Percentiles rank a stretch among this genome's conserved stretches.
phyloP scores from a whole-genome alignment of 2,113 vertebrate genomes.

The Diadophis punctatus region DNA sequence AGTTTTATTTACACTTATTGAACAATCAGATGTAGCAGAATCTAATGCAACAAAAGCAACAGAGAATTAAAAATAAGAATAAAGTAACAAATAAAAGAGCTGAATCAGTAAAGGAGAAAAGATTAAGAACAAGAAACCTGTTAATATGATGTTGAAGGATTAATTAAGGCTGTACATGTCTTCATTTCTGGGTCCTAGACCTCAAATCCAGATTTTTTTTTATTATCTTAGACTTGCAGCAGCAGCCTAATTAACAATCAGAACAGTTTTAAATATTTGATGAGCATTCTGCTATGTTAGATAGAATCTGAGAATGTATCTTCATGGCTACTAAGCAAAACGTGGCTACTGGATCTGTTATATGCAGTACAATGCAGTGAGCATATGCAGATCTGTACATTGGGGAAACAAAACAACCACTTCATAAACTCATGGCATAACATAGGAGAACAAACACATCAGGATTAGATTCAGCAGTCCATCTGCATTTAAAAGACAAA shows the following conservation, averaged over 20 bases:
- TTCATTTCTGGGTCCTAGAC: neutral
- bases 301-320: neutral
- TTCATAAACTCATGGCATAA: too few relatives aligned
- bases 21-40: neutral
- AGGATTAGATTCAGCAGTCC: too few relatives aligned
- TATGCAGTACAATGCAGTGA: too few relatives aligned
- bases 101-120: neutral
- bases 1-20: neutral
- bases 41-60: neutral
- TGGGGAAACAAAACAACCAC: too few relatives aligned
- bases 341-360: neutral
- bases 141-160: neutral
- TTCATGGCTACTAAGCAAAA: neutral
- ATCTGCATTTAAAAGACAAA: too few relatives aligned
- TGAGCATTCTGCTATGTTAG: neutral
- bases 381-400: too few relatives aligned
- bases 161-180: neutral
- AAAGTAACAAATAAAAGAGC: neutral
- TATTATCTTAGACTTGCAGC: neutral
- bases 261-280: neutral
- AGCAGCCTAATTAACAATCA: neutral
- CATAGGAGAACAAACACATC: too few relatives aligned
- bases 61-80: neutral
- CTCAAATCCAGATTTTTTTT: neutral
- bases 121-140: neutral